Evolutionary conservation across 92 coral and sea anemone species (phyloP), one percentile per base, ranked within the genome.

Genomic region (Zoanthus solanderi): DNA sequence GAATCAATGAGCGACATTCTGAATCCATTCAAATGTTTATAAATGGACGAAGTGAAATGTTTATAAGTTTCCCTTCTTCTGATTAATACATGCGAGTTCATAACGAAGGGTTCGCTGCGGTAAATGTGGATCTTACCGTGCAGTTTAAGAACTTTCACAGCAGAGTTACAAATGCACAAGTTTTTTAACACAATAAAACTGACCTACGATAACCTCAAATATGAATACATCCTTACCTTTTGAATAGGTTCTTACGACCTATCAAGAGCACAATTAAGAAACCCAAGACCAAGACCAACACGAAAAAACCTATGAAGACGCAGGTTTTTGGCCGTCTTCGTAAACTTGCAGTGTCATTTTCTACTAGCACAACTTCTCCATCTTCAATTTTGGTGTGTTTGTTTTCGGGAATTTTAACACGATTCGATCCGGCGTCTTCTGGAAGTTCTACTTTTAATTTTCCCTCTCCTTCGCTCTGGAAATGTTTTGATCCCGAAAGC

Each of bases 301-400:
- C 86, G 57, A 95, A 92, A 56, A 95, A 91, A 37, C 89, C 84
- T 78, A 93, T 91, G 78, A 87, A 95, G 37, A 91, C 91, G 74
- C 98, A 90, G 8, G 95, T 71, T 50, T 92, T 90, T 7, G 98
- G 98, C 28, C 93, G 74, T 75, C 93, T 93, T 47, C 92, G 90
- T 23, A 77, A 91, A 78, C 88, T 76, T 60, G 79, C 77, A 28
- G 87, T 90, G 67, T 85, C 86, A 79, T 85, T 91, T 57, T 87
- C 76, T 7, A 95, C 94, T 15, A 88, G 78, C 54, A 89, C 86
- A 68, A 77, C 90, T 76, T 92, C 92, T 50, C 73, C 91, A 42
- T 76, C 92, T 63, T 89, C 93, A 88, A 93, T 89, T 56, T 89
- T 93, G 79, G 89, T 87, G 53, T 83, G 73, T 57, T 83, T 90